Percentiles rank a stretch among this genome's conserved stretches.
phyloP scores from a whole-genome alignment of 1,140 invertebrate genomes.

The Plectrocnemia conspersa region DNA sequence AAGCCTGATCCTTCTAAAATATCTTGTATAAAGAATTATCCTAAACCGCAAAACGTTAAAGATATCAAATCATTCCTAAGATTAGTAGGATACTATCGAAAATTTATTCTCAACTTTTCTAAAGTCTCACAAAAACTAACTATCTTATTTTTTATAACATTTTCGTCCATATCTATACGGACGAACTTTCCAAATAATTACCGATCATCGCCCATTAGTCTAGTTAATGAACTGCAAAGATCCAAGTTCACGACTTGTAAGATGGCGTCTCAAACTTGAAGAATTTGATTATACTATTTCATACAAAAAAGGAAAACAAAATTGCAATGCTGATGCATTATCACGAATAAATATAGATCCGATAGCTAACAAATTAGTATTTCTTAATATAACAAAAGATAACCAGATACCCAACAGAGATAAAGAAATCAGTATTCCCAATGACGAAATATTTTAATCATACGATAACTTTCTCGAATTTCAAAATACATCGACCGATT shows the following conservation, averaged over 20 bases:
- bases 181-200: slow-evolving; percentile 46
- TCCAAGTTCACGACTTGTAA: slow-evolving; percentile 44
- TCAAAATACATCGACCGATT: no score
- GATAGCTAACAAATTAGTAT: no score
- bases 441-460: no score
- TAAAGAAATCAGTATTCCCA: no score
- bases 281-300: slow-evolving; percentile 43
- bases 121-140: slow-evolving; percentile 29
- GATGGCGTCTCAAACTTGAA: slow-evolving; percentile 51
- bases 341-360: no score
- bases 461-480: no score
- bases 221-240: slow-evolving; percentile 48
- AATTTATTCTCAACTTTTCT: slow-evolving; percentile 37
- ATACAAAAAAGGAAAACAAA: slow-evolving; percentile 42
- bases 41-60: slow-evolving; percentile 40
- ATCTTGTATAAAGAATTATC: slow-evolving; percentile 39
- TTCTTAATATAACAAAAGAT: no score
- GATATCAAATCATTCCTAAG: slow-evolving; percentile 47
- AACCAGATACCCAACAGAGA: no score
- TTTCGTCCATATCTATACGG: slow-evolving; percentile 49
- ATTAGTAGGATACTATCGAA: slow-evolving; percentile 42
- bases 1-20: slow-evolving; percentile 45
- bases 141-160: slow-evolving; percentile 42
- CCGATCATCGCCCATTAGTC: slow-evolving; percentile 50
- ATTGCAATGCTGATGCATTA: slow-evolving; percentile 41